Conservation (phyloP, 1,140 invertebrate species). For the Stegodyphus dumicola region DNA sequence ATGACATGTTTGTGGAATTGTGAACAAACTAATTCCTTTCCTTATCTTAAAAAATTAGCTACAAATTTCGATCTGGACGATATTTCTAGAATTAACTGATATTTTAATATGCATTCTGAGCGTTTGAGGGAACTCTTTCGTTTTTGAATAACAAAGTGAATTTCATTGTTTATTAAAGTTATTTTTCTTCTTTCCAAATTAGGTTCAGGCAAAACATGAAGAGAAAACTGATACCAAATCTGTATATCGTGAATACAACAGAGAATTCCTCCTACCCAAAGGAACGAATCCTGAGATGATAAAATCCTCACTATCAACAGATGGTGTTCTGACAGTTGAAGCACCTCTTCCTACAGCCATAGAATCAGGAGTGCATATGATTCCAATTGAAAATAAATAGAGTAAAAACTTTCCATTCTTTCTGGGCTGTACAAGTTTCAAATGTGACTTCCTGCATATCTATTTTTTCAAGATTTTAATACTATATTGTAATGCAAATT, state of each 20-base stretch:
- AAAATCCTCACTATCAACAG: slow-evolving; percentile 88
- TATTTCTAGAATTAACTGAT: no score
- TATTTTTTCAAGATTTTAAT: background rate
- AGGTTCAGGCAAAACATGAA: slow-evolving; percentile 97
- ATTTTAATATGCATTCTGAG: no score
- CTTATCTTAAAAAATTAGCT: no score
- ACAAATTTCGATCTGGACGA: no score
- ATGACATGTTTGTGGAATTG: no score
- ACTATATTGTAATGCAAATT: no score
- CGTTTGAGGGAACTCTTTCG: no score
- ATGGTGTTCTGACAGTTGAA: slow-evolving; percentile 92
- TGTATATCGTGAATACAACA: slow-evolving; percentile 94
- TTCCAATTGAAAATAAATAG: slow-evolving; percentile 82
- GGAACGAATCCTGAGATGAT: slow-evolving; percentile 91
- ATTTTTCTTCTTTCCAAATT: slow-evolving; percentile 28
- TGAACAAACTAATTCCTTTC: no score
- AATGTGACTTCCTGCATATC: background rate
- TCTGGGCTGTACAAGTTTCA: background rate
- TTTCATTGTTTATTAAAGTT: no score
- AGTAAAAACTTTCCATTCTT: background rate
- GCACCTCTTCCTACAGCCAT: slow-evolving; percentile 86
- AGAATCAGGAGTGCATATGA: slow-evolving; percentile 77
- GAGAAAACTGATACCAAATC: slow-evolving; percentile 94
- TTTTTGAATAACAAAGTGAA: no score
- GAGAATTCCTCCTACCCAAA: slow-evolving; percentile 93